phyloP scores from a whole-genome alignment of 2,113 vertebrate genomes.

The rabbit (Oryctolagus cuniculus) region DNA sequence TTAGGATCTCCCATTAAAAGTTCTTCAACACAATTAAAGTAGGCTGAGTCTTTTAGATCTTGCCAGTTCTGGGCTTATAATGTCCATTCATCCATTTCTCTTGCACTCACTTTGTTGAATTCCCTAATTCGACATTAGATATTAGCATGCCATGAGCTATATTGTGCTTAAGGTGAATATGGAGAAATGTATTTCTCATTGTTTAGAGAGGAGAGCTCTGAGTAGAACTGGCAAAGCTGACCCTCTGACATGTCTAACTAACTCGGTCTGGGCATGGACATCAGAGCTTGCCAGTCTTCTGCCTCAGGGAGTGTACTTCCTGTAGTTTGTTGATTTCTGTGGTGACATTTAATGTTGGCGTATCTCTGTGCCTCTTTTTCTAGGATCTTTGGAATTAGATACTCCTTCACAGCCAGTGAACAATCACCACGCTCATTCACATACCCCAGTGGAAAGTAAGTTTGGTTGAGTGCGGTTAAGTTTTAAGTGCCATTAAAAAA shows the following conservation, averaged over 20 bases:
- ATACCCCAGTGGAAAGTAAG: slow-evolving; percentile 96
- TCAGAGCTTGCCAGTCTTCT: slow-evolving; percentile 19
- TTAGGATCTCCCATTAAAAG: slow-evolving; percentile 21
- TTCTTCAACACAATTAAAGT: slow-evolving; percentile 16
- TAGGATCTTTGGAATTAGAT: slow-evolving; percentile 98
- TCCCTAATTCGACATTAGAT: slow-evolving; percentile 25
- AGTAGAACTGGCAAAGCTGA: not conserved
- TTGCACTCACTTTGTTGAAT: not conserved
- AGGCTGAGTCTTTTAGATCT: slow-evolving; percentile 29
- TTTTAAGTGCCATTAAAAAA: slow-evolving; percentile 40
- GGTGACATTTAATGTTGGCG: slow-evolving; percentile 9
- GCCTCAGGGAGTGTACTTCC: not conserved
- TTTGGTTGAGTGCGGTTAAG: slow-evolving; percentile 65
- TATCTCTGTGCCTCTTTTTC: slow-evolving; percentile 59
- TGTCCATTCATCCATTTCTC: not conserved
- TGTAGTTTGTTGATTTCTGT: not conserved
- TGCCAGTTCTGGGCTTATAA: not conserved
- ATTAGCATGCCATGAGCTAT: not conserved
- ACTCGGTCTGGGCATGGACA: not conserved
- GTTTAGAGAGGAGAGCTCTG: not conserved
- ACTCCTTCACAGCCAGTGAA: slow-evolving; percentile 98
- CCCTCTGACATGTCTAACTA: not conserved
- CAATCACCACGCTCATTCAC: slow-evolving; percentile 98
- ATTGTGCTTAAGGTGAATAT: slow-evolving; percentile 14
- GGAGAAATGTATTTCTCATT: not conserved